phyloP scores from a whole-genome alignment of 1,140 invertebrate species.

The Danaus melanippus region DNA sequence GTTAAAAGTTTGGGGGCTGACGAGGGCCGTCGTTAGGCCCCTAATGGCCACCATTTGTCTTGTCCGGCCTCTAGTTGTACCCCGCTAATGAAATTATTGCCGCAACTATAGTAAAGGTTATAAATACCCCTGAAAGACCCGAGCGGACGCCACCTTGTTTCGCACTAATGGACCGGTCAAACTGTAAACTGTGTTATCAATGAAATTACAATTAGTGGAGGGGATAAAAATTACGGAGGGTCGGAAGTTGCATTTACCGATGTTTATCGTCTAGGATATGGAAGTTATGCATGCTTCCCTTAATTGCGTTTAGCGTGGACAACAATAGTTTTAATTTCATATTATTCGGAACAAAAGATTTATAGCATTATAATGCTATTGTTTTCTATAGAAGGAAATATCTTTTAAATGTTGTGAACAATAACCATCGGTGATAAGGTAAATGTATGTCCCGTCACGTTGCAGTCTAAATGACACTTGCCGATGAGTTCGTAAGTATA shows the following conservation, averaged over 20 bases:
- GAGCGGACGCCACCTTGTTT: constrained; percentile 66
- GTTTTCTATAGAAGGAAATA: background rate
- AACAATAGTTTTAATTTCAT: background rate
- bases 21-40: constrained; percentile 66
- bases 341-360: background rate
- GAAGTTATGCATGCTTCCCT: constrained; percentile 18
- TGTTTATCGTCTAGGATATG: constrained; percentile 30
- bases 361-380: too few species aligned
- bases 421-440: constrained; percentile 9
- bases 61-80: constrained; percentile 68
- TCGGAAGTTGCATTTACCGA: constrained; percentile 48
- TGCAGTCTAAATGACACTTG: constrained; percentile 41
- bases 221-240: constrained; percentile 60
- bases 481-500: constrained; percentile 45
- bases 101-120: constrained; percentile 71
- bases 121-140: constrained; percentile 67
- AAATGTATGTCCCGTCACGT: constrained; percentile 19
- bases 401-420: constrained; percentile 7
- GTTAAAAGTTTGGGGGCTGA: constrained; percentile 68
- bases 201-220: constrained; percentile 69
- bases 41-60: constrained; percentile 69
- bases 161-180: constrained; percentile 70
- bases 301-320: constrained; percentile 2
- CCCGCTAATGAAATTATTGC: constrained; percentile 72
- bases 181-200: constrained; percentile 72